phyloP scores from a whole-genome alignment of 2,888 invertebrate species.

The Leptothorax acervorum region DNA sequence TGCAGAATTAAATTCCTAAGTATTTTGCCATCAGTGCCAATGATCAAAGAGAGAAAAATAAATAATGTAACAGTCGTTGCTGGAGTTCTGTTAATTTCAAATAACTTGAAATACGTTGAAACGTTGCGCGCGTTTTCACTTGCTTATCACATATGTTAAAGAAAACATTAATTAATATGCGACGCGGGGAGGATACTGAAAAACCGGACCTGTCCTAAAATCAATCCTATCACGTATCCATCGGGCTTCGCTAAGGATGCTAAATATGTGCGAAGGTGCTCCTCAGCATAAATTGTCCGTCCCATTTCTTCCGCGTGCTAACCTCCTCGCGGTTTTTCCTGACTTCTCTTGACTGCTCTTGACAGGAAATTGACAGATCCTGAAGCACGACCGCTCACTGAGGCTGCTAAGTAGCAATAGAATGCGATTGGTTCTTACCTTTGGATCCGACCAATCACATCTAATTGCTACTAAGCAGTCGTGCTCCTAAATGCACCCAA shows the following conservation, averaged over 20 bases:
- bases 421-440: too few species aligned
- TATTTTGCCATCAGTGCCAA: background rate
- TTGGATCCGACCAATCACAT: too few species aligned
- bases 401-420: too few species aligned
- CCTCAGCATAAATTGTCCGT: slow-evolving; percentile 90
- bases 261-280: slow-evolving; percentile 90
- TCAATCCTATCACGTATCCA: slow-evolving; percentile 90
- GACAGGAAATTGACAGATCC: background rate
- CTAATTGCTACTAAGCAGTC: too few species aligned
- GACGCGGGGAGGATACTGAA: slow-evolving; percentile 52
- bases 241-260: slow-evolving; percentile 89
- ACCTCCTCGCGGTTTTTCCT: background rate
- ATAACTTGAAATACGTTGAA: slow-evolving; percentile 2
- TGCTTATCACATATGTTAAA: slow-evolving; percentile 68
- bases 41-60: background rate
- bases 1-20: background rate
- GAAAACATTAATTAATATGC: slow-evolving; percentile 42
- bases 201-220: slow-evolving; percentile 91
- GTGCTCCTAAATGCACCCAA: too few species aligned
- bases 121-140: slow-evolving; percentile 60
- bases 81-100: background rate
- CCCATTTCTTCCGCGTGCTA: slow-evolving; percentile 86
- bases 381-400: too few species aligned
- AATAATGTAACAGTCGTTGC: background rate
- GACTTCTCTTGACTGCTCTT: background rate